Evolutionary conservation across 2,797 vertebrate genomes (phyloP).

Genomic region (Echeneis naucrates): DNA sequence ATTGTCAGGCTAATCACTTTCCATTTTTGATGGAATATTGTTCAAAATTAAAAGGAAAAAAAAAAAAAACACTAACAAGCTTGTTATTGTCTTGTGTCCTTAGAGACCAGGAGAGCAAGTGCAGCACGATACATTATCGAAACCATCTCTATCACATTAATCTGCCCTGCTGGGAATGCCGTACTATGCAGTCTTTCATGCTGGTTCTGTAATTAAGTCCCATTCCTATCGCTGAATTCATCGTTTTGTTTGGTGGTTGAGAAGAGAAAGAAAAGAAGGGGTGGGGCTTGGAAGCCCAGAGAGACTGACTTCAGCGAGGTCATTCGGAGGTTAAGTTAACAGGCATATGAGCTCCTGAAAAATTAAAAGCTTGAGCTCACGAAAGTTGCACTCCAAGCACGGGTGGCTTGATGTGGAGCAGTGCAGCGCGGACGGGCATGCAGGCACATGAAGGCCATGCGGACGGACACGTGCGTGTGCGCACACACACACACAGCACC

Average conservation of each 20-base stretch:
- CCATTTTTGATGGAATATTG: slow-evolving; percentile 13
- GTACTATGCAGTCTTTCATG: slow-evolving; percentile 49
- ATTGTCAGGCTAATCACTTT: slow-evolving; percentile 5
- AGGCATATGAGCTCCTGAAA: slow-evolving; percentile 87
- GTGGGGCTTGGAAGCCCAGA: slow-evolving; percentile 31
- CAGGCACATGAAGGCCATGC: slow-evolving; percentile 3
- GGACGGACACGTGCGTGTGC: slow-evolving; percentile 16
- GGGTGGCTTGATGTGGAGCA: slow-evolving; percentile 67
- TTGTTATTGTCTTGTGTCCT: slow-evolving; percentile 38
- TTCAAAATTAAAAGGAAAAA: slow-evolving; percentile 23
- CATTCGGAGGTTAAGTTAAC: slow-evolving; percentile 91
- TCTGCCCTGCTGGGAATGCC: slow-evolving; percentile 49
- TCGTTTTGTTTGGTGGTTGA: slow-evolving; percentile 48
- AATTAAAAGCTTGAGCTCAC: slow-evolving; percentile 87
- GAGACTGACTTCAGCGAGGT: slow-evolving; percentile 82
- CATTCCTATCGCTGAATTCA: slow-evolving; percentile 50
- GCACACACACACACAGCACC: slow-evolving; percentile 5
- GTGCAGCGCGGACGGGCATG: slow-evolving; percentile 30
- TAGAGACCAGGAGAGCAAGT: slow-evolving; percentile 25
- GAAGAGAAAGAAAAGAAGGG: slow-evolving; percentile 38
- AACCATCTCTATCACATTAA: slow-evolving; percentile 38
- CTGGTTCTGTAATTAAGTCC: slow-evolving; percentile 71
- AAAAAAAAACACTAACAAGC: slow-evolving; percentile 25
- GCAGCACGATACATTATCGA: slow-evolving; percentile 40
- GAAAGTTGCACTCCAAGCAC: slow-evolving; percentile 75